Conservation (phyloP, 2,797 vertebrate genomes). For the Sebastes iracundus region DNA sequence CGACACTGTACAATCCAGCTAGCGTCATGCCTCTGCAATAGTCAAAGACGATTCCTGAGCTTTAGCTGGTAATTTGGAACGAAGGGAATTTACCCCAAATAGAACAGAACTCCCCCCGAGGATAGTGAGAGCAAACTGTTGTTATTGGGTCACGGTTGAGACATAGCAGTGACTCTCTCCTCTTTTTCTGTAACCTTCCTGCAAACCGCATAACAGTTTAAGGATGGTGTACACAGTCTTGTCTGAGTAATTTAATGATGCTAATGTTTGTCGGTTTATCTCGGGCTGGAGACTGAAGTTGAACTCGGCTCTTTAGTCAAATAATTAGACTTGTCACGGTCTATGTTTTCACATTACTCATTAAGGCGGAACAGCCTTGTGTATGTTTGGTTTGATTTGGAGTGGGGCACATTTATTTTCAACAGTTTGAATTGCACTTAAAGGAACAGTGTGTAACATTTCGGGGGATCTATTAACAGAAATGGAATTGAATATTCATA, state of each 20-base stretch:
- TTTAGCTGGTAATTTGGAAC: slow-evolving; percentile 67
- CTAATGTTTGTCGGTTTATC: slow-evolving; percentile 11
- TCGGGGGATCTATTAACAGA: too few relatives aligned
- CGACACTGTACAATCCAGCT: slow-evolving; percentile 64
- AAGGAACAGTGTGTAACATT: too few relatives aligned
- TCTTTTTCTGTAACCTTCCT: slow-evolving; percentile 49
- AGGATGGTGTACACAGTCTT: slow-evolving; percentile 20
- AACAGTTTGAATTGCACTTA: background rate
- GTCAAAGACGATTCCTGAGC: slow-evolving; percentile 65
- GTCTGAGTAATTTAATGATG: slow-evolving; percentile 24
- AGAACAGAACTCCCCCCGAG: slow-evolving; percentile 71
- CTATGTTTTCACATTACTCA: background rate
- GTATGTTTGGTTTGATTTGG: background rate
- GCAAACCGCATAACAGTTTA: slow-evolving; percentile 34
- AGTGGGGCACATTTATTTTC: slow-evolving; percentile 1
- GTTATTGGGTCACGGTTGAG: slow-evolving; percentile 72
- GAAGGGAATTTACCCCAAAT: slow-evolving; percentile 79
- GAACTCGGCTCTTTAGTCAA: background rate
- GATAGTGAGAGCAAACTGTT: slow-evolving; percentile 65
- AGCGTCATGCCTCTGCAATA: slow-evolving; percentile 63
- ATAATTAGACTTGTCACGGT: slow-evolving; percentile 3
- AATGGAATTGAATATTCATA: too few relatives aligned
- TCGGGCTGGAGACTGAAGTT: background rate
- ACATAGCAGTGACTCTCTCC: slow-evolving; percentile 52
- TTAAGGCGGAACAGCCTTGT: background rate